These are phyloP conservation scores for Pasiphila rectangulata DNA, from an alignment of 2,888 invertebrate species.

Conservation along the genomic window DNA sequence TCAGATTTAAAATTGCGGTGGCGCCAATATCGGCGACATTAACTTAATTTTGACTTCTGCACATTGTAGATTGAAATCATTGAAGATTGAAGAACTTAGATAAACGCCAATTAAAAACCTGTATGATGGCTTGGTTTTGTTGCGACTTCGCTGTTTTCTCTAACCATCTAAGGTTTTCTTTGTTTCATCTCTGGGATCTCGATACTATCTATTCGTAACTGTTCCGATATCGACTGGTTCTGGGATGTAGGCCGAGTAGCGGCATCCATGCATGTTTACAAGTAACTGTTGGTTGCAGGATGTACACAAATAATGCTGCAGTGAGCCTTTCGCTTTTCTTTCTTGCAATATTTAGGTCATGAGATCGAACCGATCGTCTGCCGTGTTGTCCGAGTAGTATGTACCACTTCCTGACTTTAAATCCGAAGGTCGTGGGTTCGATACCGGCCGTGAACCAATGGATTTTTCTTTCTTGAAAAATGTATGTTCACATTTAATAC, in stretches of 20 bases:
- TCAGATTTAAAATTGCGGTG: constrained; percentile 18
- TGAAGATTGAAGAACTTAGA: too few species aligned
- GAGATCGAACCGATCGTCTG: too few species aligned
- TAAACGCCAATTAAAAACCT: too few species aligned
- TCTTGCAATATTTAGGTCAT: constrained; percentile 13
- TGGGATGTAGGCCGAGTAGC: constrained; percentile 47
- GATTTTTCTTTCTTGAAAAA: too few species aligned
- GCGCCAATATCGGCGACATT: constrained; percentile 18
- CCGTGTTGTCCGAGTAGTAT: too few species aligned
- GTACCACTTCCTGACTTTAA: too few species aligned
- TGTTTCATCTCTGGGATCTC: background rate
- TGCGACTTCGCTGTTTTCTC: background rate
- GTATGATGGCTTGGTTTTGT: too few species aligned
- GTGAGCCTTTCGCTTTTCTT: constrained; percentile 19
- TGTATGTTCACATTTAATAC: too few species aligned
- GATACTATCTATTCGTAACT: constrained; percentile 9
- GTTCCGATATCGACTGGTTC: constrained; percentile 21
- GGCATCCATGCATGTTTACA: constrained; percentile 45
- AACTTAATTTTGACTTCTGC: constrained; percentile 14
- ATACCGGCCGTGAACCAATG: too few species aligned
- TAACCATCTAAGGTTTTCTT: background rate
- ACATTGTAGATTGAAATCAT: background rate
- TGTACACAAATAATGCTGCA: constrained; percentile 17
- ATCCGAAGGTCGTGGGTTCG: too few species aligned
- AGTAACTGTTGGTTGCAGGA: constrained; percentile 35